These are phyloP conservation scores for Ruditapes philippinarum DNA, from an alignment of 1,140 invertebrate genomes.

Conservation along the genomic window DNA sequence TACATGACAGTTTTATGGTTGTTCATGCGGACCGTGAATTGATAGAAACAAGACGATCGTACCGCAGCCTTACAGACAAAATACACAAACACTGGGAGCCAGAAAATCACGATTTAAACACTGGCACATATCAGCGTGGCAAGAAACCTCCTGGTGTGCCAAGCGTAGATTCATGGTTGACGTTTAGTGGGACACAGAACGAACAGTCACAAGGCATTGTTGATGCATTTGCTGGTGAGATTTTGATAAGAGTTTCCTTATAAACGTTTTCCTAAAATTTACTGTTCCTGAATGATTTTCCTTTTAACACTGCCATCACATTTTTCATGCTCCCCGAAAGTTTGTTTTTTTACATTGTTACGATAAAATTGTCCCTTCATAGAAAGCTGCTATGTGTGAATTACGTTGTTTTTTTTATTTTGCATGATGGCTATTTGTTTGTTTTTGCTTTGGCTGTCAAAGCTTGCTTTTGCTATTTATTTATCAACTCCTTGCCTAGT, in stretches of 20 bases:
- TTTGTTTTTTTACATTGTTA: too few species aligned
- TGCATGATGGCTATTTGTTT: too few species aligned
- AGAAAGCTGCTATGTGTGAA: too few species aligned
- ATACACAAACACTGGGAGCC: constrained; percentile 80
- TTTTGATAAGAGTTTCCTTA: too few species aligned
- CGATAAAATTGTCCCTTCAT: too few species aligned
- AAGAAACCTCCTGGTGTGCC: constrained; percentile 74
- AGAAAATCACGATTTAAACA: constrained; percentile 77
- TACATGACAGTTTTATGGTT: constrained; percentile 55
- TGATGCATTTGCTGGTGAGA: constrained; percentile 84
- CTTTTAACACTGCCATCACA: constrained; percentile 3
- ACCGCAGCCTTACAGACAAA: constrained; percentile 75
- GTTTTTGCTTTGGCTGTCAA: too few species aligned
- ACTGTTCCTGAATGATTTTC: too few species aligned
- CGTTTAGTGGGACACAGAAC: constrained; percentile 79
- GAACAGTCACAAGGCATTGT: constrained; percentile 76
- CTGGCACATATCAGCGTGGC: constrained; percentile 80
- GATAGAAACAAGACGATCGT: constrained; percentile 71
- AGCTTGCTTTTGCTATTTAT: too few species aligned
- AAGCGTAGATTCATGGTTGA: constrained; percentile 80
- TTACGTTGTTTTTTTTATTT: too few species aligned
- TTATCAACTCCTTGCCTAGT: too few species aligned
- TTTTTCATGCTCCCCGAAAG: too few species aligned
- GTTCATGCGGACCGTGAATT: constrained; percentile 68
- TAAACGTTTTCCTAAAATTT: too few species aligned